Evolutionary conservation across 1,140 invertebrate genomes (phyloP), one percentile per base, ranked within the genome.

Genomic region (Atta texana): DNA sequence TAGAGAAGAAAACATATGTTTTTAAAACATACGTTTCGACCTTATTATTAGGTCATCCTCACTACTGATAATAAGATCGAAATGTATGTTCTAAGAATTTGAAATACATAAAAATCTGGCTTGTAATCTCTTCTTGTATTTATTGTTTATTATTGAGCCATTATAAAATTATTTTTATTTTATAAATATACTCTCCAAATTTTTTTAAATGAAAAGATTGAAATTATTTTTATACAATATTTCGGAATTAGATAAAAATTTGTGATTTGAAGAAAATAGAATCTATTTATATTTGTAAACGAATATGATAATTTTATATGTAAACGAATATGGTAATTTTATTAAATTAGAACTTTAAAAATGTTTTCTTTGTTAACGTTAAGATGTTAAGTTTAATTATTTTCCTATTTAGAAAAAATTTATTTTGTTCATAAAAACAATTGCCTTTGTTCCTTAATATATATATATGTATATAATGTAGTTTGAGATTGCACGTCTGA

Each of bases 371-470:
- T 64, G 10, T 49, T 21, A n/a, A 51, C 51, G 14, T 21, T 34
- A 51, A 51, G 12, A 44, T 49, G 21, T 63, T 3, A 14, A 61
- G 0, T 18, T 44, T 6, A 44, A 63, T 64, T 51, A 80, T 39
- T 57, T 28, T 81, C 44, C 8, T 81, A 55, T 59, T n/a, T 24
- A 14, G 0, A 31, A 6, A 69, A 57, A 71, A 72, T 10, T 59
- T 57, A 5, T 53, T 68, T 69, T 1, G 34, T 57, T 57, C 3
- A 31, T 18, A 44, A 69, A 44, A 24, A 80, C 3, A 55, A 84
- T 84, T 74, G 51, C 61, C 28, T 24, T 61, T 66, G 39, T 80
- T 71, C 78, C 69, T 89, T 87, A 74, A 85, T 75, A 61, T 21
- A 14, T 14, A 24, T 24, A 24, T 24, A 24, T 24, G 24, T 24